Evolutionary conservation across 2,113 vertebrate species (phyloP).

Genomic region (Cygnus buccinator): DNA sequence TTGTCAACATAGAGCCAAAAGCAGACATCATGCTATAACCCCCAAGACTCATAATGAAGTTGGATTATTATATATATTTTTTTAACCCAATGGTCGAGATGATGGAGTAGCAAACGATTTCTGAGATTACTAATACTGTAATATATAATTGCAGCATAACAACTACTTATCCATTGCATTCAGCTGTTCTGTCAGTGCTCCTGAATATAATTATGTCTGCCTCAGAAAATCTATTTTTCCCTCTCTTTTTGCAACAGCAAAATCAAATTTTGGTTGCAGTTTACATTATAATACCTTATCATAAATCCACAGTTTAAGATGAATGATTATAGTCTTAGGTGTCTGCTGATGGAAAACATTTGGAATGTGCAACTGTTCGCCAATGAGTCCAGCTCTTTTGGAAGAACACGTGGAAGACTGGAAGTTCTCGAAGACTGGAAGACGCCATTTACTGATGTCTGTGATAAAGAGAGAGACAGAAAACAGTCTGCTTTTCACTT

Average conservation of each 20-base stretch:
- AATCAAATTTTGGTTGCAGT: slow-evolving; percentile 53
- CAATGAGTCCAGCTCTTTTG: not conserved
- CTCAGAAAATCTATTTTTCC: slow-evolving; percentile 63
- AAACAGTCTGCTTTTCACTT: not conserved
- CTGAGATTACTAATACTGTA: slow-evolving; percentile 44
- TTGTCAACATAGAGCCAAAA: slow-evolving; percentile 11
- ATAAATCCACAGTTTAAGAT: not conserved
- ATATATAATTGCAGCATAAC: slow-evolving; percentile 57
- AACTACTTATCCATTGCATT: slow-evolving; percentile 69
- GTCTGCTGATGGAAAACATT: slow-evolving; percentile 10
- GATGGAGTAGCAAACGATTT: slow-evolving; percentile 20
- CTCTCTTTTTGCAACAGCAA: slow-evolving; percentile 37
- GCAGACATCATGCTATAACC: not conserved
- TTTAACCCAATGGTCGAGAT: slow-evolving; percentile 14
- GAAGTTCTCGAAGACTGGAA: not conserved
- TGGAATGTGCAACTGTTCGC: not conserved
- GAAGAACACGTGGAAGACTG: not conserved
- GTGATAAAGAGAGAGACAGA: not conserved
- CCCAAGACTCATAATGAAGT: not conserved
- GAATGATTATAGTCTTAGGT: not conserved
- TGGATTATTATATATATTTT: not conserved
- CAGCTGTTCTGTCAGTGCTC: slow-evolving; percentile 42
- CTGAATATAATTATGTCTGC: slow-evolving; percentile 66
- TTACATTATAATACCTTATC: slow-evolving; percentile 28
- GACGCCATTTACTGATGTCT: not conserved